phyloP scores from a whole-genome alignment of 1,140 invertebrate species.

The Papilio dardanus region DNA sequence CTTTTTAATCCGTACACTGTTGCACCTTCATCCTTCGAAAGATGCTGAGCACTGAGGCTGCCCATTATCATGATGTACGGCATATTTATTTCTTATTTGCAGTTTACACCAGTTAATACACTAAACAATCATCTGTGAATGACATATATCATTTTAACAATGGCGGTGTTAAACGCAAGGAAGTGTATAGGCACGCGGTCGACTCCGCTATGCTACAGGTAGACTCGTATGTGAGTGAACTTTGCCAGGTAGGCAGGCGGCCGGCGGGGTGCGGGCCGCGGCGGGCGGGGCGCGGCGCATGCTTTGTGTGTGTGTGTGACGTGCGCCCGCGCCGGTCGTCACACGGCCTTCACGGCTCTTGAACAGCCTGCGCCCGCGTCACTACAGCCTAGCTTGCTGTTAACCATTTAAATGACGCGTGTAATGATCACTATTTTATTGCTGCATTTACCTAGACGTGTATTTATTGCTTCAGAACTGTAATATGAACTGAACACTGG shows the following conservation, averaged over 20 bases:
- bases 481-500: background rate
- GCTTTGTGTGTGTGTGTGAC: conserved; percentile 45
- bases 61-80: conserved; percentile 80
- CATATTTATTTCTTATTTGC: conserved; percentile 50
- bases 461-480: background rate
- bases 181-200: conserved; percentile 47
- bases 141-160: conserved; percentile 51
- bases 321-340: conserved; percentile 53
- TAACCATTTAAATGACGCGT: conserved; percentile 4
- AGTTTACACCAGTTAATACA: conserved; percentile 14
- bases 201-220: conserved; percentile 51
- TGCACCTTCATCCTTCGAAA: conserved; percentile 73
- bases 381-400: conserved; percentile 2
- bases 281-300: conserved; percentile 43
- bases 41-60: conserved; percentile 66
- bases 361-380: conserved; percentile 48
- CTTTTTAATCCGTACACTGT: conserved; percentile 76
- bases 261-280: conserved; percentile 26
- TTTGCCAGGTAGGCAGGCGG: conserved; percentile 59
- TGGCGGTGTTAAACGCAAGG: conserved; percentile 7
- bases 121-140: conserved; percentile 50
- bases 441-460: background rate
- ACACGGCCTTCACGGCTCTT: conserved; percentile 71
- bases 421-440: conserved; percentile 1
- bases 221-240: conserved; percentile 71